These are phyloP conservation scores for Patella depressa DNA, from an alignment of 2,888 invertebrate genomes.

Conservation along the genomic window DNA sequence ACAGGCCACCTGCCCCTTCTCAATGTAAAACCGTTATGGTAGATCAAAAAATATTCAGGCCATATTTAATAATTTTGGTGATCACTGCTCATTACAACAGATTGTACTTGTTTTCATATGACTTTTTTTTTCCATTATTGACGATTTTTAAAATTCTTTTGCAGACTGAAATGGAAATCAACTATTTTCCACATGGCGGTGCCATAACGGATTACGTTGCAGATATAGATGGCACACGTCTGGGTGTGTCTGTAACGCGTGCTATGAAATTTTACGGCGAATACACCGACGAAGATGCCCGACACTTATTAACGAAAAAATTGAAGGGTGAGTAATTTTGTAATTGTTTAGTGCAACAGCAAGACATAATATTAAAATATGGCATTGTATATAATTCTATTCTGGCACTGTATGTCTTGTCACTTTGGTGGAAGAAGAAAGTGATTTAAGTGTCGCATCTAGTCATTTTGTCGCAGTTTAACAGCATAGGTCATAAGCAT, in stretches of 20 bases:
- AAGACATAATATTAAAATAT: too few species aligned
- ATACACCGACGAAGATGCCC: conserved; percentile 59
- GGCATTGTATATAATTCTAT: too few species aligned
- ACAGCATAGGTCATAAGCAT: too few species aligned
- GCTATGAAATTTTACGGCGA: conserved; percentile 63
- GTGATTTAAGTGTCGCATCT: too few species aligned
- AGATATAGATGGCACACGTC: conserved; percentile 49
- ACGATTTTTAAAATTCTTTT: conserved; percentile 25
- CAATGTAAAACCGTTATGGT: too few species aligned
- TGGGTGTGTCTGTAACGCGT: conserved; percentile 69
- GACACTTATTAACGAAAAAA: conserved; percentile 61
- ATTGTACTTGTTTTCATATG: not conserved
- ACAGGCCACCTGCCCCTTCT: too few species aligned
- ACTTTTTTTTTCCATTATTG: not conserved
- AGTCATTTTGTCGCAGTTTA: too few species aligned
- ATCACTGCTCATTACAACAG: not conserved
- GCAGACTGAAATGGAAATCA: conserved; percentile 69
- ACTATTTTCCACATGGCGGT: conserved; percentile 66
- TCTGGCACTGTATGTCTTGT: too few species aligned
- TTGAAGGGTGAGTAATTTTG: conserved; percentile 52
- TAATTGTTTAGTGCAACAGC: too few species aligned
- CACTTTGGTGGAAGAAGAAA: too few species aligned
- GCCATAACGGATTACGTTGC: conserved; percentile 68
- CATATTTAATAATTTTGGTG: too few species aligned
- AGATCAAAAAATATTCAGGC: too few species aligned